Evolutionary conservation across 2,113 vertebrate genomes (phyloP).

Genomic region (Pogona vitticeps): DNA sequence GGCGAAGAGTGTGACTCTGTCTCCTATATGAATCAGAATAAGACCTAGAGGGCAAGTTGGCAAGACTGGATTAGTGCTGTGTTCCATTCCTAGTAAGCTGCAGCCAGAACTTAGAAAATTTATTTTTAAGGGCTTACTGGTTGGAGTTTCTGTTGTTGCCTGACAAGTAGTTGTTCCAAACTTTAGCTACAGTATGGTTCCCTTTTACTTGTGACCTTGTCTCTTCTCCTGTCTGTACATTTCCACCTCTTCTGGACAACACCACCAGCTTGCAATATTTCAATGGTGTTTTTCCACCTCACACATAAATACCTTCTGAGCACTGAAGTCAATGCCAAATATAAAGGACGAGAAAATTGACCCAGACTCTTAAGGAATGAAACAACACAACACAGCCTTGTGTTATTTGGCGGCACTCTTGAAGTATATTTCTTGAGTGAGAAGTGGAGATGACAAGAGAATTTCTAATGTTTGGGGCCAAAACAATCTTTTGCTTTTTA

Average conservation of each 20-base stretch:
- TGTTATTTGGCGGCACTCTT: background rate
- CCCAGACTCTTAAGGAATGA: background rate
- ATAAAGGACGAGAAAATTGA: background rate
- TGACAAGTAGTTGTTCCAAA: no score
- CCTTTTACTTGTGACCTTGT: background rate
- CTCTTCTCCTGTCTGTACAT: no score
- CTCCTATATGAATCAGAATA: background rate
- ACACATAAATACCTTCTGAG: background rate
- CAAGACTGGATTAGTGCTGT: background rate
- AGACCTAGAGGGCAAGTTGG: no score
- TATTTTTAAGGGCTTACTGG: no score
- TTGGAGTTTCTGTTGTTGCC: no score
- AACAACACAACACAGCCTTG: background rate
- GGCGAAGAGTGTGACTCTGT: no score
- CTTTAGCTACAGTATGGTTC: background rate
- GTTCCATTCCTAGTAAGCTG: background rate
- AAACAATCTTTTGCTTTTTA: background rate
- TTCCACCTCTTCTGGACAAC: background rate
- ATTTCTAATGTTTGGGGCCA: background rate
- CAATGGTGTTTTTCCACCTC: background rate
- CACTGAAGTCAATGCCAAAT: background rate
- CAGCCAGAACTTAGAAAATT: no score
- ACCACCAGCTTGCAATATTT: background rate
- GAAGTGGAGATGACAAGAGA: background rate
- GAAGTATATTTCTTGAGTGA: background rate